Evolutionary conservation across 2,888 invertebrate genomes (phyloP).

Genomic region (Colletes collaris): DNA sequence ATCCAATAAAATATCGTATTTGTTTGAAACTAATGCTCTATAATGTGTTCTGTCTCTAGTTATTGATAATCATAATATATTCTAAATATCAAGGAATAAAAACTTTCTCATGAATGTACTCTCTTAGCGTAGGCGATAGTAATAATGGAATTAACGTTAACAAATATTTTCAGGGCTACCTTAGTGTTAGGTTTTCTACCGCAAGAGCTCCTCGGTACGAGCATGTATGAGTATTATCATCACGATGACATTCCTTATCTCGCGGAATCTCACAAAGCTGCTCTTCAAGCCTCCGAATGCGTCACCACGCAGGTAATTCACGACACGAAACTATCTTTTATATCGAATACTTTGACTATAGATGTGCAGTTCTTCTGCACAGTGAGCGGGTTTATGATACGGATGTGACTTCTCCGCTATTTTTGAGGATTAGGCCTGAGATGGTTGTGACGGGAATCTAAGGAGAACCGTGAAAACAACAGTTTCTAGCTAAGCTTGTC

Average conservation of each 20-base stretch:
- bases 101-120: neutral
- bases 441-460: too few species aligned
- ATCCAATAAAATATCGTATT: too few species aligned
- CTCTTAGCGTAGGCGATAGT: too few species aligned
- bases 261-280: constrained; percentile 93
- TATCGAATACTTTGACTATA: constrained; percentile 23
- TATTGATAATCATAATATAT: neutral
- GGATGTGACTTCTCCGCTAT: too few species aligned
- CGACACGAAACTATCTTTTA: neutral
- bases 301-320: constrained; percentile 86
- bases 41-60: too few species aligned
- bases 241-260: constrained; percentile 91
- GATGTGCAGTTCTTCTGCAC: neutral
- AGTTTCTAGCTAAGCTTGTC: too few species aligned
- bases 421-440: too few species aligned
- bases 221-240: constrained; percentile 96
- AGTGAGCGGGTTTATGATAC: too few species aligned
- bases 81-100: neutral
- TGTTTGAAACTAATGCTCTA: too few species aligned
- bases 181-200: constrained; percentile 95
- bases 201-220: constrained; percentile 95
- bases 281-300: constrained; percentile 87
- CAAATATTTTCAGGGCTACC: constrained; percentile 88
- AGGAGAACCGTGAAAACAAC: too few species aligned
- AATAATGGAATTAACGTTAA: neutral